phyloP scores from a whole-genome alignment of 2,113 vertebrate genomes.

The Campylorhamphus procurvoides region DNA sequence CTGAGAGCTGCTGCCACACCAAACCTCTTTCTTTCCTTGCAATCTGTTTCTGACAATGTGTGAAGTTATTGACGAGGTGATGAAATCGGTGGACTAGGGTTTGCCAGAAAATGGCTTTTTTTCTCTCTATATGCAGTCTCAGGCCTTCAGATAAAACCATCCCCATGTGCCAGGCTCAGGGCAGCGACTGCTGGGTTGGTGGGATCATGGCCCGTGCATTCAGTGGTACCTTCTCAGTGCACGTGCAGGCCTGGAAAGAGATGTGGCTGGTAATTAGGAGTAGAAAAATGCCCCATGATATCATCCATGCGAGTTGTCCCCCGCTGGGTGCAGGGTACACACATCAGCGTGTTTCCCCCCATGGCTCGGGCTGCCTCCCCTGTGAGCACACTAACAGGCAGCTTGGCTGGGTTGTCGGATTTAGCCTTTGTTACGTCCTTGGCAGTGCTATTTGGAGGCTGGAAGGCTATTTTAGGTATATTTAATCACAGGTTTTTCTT shows the following conservation, averaged over 20 bases:
- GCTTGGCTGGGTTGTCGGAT: background rate
- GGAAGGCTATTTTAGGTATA: background rate
- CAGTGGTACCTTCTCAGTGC: background rate
- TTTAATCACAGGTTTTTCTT: background rate
- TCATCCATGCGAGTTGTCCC: fast-evolving
- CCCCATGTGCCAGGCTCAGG: fast-evolving
- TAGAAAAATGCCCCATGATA: fast-evolving
- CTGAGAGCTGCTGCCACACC: background rate
- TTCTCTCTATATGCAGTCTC: background rate
- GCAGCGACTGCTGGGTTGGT: background rate
- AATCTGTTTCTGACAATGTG: constrained; percentile 52
- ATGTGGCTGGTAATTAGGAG: background rate
- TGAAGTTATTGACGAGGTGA: constrained; percentile 46
- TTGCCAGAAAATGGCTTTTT: constrained; percentile 28
- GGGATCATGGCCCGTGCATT: fast-evolving
- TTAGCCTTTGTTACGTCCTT: background rate
- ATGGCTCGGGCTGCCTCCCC: fast-evolving
- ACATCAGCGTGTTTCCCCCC: background rate
- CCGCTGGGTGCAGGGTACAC: fast-evolving
- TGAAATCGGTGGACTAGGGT: constrained; percentile 11
- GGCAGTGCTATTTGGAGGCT: background rate
- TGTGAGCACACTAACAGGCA: background rate
- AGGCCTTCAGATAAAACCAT: background rate
- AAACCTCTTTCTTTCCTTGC: background rate
- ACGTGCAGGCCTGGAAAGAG: background rate